Base-by-base conservation (phyloP, 2,888 invertebrate species). In the Melolontha melolontha region DNA sequence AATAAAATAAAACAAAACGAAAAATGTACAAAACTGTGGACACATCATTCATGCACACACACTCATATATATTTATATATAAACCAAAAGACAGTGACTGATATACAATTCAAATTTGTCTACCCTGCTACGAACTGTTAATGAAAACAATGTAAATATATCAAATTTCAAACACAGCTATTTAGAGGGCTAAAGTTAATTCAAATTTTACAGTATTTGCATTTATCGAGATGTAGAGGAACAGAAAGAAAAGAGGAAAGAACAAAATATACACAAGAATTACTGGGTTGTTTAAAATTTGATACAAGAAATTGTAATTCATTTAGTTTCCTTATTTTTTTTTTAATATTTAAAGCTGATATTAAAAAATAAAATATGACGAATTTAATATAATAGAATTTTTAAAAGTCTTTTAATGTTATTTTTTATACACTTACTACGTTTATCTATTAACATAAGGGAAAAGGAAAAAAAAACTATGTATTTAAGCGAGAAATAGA, bases 401-500 rank as follows among this genome's bases (percentile, higher is more conserved):
- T 68, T 68, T n/a, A n/a, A n/a, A 65, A 62, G 51, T 52, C 62
- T 41, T 66, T 66, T 55, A 54, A 62, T 47, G 34, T 47, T 68
- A 67, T 55, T 64, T 63, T 64, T 66, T 68, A 71, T 69, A 69
- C 69, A 68, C 66, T 70, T 67, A 70, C 68, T 70, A 70, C 66
- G 41, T 68, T 71, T 67, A 66, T 40, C 62, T 62, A 64, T 67
- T 64, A 69, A 66, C 64, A 70, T 49, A 68, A 67, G 49, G 49
- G 49, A 22, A n/a, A 16, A 17, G 22, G 49, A n/a, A 22, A 16
- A 47, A 16, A 11, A 49, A 49, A 16, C 22, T 62, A 34, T 34
- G 57, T 57, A 65, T 64, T 66, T 51, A 66, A 69, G 66, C 68
- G 63, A 59, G 67, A 70, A 70, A 70, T 67, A 75, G 71, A 72